These are phyloP conservation scores for Cryptocheilus praepositus DNA, from an alignment of 2,888 invertebrate species.

Conservation along the genomic window DNA sequence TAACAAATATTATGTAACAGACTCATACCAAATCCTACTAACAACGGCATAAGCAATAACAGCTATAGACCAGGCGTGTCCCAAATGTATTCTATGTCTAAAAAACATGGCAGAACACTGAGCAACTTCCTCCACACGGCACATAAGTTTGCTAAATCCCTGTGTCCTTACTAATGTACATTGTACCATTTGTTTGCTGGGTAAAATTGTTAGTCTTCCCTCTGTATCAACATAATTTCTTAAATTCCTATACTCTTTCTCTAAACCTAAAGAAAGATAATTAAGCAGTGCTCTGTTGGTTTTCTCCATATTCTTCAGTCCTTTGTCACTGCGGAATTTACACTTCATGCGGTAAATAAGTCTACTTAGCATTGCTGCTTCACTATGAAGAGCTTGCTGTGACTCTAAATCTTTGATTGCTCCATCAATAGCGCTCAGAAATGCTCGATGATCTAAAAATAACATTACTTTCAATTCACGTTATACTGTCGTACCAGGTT, in stretches of 20 bases:
- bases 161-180: conserved; percentile 77
- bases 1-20: not conserved
- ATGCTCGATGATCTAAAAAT: not conserved
- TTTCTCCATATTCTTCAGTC: conserved; percentile 77
- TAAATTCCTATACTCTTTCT: conserved; percentile 72
- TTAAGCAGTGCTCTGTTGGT: conserved; percentile 76
- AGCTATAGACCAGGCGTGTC: conserved; percentile 78
- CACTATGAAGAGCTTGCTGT: conserved; percentile 76
- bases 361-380: conserved; percentile 78
- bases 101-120: conserved; percentile 76
- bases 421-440: conserved; percentile 38
- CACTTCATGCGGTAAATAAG: conserved; percentile 79
- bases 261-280: conserved; percentile 75
- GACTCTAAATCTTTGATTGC: conserved; percentile 55
- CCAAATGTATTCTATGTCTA: conserved; percentile 76
- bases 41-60: conserved; percentile 77
- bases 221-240: conserved; percentile 54
- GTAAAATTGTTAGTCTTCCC: conserved; percentile 71
- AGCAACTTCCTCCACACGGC: conserved; percentile 76
- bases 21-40: conserved; percentile 76
- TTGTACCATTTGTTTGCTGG: conserved; percentile 79
- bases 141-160: conserved; percentile 78
- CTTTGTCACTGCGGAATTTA: conserved; percentile 79
- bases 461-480: not conserved
- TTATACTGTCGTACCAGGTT: not conserved